Base-by-base conservation (phyloP, 1,140 invertebrate species). In the Solenopsis invicta region DNA sequence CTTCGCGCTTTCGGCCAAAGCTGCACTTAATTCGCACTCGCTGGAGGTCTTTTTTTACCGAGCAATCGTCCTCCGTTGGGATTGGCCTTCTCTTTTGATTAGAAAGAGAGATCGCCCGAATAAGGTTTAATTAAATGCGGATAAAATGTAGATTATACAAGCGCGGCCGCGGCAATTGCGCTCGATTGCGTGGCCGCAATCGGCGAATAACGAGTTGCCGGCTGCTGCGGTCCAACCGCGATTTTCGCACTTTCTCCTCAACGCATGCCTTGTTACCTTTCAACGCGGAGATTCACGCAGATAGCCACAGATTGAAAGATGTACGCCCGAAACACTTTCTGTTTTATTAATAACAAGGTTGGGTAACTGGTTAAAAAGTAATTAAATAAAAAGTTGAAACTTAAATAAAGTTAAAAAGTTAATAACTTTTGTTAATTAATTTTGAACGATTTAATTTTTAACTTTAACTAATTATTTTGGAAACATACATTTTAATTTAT, bases 201-300 rank as follows among this genome's bases (percentile, higher is more conserved):
- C 74, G 66, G 16, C 66, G 52, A 85, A 67, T n/a, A 29, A 78
- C 72, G 52, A 24, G 62, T 62, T 75, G 71, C 18, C 75, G 78
- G 34, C 87, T 71, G 29, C 54, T 71, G 78, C 52, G 87, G 85
- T 88, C 77, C 85, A 86, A 45, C 84, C 29, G 76, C 29, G 74
- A 87, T 91, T 81, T 91, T 89, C 76, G 62, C 82, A 91, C 91
- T 91, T 91, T 91, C 91, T 91, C 90, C 74, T 80, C 50, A 54
- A 45, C 37, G 50, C 78, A 56, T 71, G 52, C 66, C 50, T 45
- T 21, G 78, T 71, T 81, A 81, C 41, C 34, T 54, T 81, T 45
- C 50, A 71, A 48, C 34, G 2, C 4, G 62, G 52, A 45, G 66
- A 71, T 81, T 81, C 78, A 69, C 66, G 41, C 21, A 34, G 37